These are phyloP conservation scores for Lithodes maja DNA, from an alignment of 2,888 invertebrate species.

Conservation along the genomic window DNA sequence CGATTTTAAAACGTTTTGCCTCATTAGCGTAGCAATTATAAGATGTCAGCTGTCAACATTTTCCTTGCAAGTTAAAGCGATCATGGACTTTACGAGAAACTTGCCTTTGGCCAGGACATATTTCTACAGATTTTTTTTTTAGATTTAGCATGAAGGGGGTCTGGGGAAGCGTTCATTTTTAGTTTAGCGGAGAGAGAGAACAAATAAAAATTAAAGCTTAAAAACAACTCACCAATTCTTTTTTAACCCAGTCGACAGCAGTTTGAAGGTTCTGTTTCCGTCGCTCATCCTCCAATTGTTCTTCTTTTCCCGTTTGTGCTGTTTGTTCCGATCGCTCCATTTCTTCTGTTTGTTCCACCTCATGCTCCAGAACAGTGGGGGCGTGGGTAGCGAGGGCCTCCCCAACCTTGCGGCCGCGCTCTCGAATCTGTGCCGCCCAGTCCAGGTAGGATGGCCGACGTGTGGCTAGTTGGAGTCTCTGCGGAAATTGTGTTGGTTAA, in stretches of 20 bases:
- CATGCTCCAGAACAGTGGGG: constrained; percentile 40
- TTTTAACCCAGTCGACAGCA: constrained; percentile 49
- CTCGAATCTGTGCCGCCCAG: constrained; percentile 40
- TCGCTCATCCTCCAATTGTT: constrained; percentile 7
- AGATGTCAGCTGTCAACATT: no score
- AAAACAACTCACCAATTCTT: constrained; percentile 41
- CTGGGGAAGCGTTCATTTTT: no score
- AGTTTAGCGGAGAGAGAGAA: no score
- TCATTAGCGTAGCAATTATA: no score
- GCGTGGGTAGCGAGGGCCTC: constrained; percentile 35
- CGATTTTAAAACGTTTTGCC: no score
- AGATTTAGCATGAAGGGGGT: no score
- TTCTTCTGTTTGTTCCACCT: constrained; percentile 12
- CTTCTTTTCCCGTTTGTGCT: not conserved
- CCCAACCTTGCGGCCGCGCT: constrained; percentile 21
- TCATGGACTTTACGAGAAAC: no score
- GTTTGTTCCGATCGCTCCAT: not conserved
- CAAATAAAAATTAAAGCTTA: no score
- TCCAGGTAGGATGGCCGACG: constrained; percentile 58
- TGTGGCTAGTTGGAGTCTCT: constrained; percentile 53
- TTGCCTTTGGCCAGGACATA: no score
- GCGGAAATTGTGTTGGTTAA: not conserved
- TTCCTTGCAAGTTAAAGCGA: no score
- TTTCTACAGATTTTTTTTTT: no score
- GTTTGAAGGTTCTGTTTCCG: constrained; percentile 52